A percentile compares a stretch with the other conserved stretches of the same genome.
Evolutionary conservation across 2,888 invertebrate genomes (phyloP).

Genomic region (Orchestes rusci): DNA sequence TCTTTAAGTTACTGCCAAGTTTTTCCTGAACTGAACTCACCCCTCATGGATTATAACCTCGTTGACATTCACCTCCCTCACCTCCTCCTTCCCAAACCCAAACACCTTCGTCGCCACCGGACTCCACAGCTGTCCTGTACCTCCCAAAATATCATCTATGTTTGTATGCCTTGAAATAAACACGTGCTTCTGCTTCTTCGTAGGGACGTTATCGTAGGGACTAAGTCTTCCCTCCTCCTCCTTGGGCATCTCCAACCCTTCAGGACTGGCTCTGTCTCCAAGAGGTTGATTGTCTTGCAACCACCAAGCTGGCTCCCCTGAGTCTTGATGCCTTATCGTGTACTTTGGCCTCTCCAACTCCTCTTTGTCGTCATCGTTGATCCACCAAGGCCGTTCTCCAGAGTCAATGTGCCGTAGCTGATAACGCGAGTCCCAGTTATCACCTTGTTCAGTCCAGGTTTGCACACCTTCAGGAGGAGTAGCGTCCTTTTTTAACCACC

Average conservation of each 20-base stretch:
- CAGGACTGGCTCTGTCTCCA: conserved; percentile 74
- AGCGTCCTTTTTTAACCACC: conserved; percentile 61
- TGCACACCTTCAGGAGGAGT: conserved; percentile 42
- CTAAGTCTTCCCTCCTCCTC: conserved; percentile 47
- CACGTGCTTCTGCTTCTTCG: conserved; percentile 36
- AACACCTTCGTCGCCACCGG: conserved; percentile 57
- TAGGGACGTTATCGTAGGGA: conserved; percentile 64
- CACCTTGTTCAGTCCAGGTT: not conserved
- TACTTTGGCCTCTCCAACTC: conserved; percentile 29
- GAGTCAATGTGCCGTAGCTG: conserved; percentile 57
- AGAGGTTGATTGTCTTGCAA: conserved; percentile 46
- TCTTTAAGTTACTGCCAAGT: too few relatives aligned
- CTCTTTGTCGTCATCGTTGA: conserved; percentile 43
- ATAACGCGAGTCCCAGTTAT: not conserved
- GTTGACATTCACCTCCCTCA: conserved; percentile 68
- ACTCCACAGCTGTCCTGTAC: conserved; percentile 52
- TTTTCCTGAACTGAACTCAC: too few relatives aligned
- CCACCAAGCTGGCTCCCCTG: conserved; percentile 50
- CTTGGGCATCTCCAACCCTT: conserved; percentile 56
- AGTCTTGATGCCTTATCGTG: conserved; percentile 45
- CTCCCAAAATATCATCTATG: conserved; percentile 83
- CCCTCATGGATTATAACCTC: conserved; percentile 71
- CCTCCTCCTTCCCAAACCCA: conserved; percentile 39
- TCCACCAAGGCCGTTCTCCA: conserved; percentile 65
- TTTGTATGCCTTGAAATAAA: conserved; percentile 82